Evolutionary conservation across 2,888 invertebrate genomes (phyloP).

Genomic region (Phanerotoma sp.): DNA sequence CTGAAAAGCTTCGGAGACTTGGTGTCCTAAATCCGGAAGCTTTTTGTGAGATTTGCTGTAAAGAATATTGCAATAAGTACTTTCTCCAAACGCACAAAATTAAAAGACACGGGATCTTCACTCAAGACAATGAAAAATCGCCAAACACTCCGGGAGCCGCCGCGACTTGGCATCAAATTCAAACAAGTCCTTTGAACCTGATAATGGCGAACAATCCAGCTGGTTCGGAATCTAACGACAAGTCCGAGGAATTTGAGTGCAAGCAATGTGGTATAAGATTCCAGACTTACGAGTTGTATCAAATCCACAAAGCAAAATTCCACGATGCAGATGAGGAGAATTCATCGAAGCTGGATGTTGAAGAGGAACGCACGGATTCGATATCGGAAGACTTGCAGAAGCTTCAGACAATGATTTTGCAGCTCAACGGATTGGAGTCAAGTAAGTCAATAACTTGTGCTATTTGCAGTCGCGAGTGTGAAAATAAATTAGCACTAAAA

Average conservation of each 20-base stretch:
- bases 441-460: slow-evolving; percentile 63
- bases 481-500: slow-evolving; percentile 70
- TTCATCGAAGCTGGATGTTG: slow-evolving; percentile 42
- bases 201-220: slow-evolving; percentile 67
- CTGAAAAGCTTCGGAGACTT: slow-evolving; percentile 72
- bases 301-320: slow-evolving; percentile 46
- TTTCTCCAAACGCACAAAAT: slow-evolving; percentile 90
- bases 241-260: slow-evolving; percentile 59
- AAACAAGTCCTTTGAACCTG: slow-evolving; percentile 77
- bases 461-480: slow-evolving; percentile 72
- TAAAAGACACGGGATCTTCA: slow-evolving; percentile 85
- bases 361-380: slow-evolving; percentile 60
- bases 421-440: slow-evolving; percentile 78
- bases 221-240: slow-evolving; percentile 59
- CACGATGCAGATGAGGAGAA: slow-evolving; percentile 46
- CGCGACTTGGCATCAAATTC: slow-evolving; percentile 60
- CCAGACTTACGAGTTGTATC: slow-evolving; percentile 56
- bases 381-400: slow-evolving; percentile 86
- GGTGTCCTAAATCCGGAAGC: slow-evolving; percentile 85
- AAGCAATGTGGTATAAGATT: slow-evolving; percentile 60
- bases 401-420: slow-evolving; percentile 87
- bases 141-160: slow-evolving; percentile 51
- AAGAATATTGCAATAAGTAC: slow-evolving; percentile 92
- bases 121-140: slow-evolving; percentile 64
- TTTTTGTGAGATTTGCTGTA: slow-evolving; percentile 92